These are phyloP conservation scores for Phasianus colchicus DNA, from an alignment of 2,113 vertebrate species.

Conservation along the genomic window DNA sequence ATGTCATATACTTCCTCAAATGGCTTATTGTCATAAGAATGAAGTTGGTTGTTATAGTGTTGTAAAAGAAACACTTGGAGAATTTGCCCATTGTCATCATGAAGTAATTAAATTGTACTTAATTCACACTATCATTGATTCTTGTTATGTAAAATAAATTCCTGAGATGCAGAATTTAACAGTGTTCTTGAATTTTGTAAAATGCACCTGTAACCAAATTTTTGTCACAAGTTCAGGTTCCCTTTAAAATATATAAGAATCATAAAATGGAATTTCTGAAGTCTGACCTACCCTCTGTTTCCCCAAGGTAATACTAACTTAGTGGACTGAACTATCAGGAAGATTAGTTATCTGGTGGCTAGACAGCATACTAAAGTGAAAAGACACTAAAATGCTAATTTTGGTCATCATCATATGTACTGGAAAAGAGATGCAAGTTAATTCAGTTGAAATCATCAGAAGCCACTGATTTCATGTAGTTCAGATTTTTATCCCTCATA, in stretches of 20 bases:
- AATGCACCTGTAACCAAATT: not conserved
- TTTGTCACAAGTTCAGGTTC: rapidly evolving
- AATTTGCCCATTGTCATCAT: not conserved
- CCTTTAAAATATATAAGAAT: not conserved
- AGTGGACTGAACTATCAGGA: not conserved
- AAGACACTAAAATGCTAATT: not conserved
- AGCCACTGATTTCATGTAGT: not conserved
- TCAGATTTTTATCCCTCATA: conserved; percentile 2
- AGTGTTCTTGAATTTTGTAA: not conserved
- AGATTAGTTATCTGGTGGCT: not conserved
- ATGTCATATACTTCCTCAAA: not conserved
- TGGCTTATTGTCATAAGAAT: not conserved
- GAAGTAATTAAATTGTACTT: not conserved
- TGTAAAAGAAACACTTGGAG: not conserved
- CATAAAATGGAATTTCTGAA: not conserved
- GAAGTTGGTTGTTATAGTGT: not conserved
- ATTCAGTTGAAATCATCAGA: not conserved
- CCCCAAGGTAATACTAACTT: not conserved
- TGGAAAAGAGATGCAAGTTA: not conserved
- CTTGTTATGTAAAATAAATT: not conserved
- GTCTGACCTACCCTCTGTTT: not conserved
- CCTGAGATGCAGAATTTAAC: not conserved
- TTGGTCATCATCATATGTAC: not conserved
- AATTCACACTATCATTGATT: not conserved
- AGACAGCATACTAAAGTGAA: not conserved